Conservation (phyloP, 2,888 invertebrate species). For the Folsomia manolachei region DNA sequence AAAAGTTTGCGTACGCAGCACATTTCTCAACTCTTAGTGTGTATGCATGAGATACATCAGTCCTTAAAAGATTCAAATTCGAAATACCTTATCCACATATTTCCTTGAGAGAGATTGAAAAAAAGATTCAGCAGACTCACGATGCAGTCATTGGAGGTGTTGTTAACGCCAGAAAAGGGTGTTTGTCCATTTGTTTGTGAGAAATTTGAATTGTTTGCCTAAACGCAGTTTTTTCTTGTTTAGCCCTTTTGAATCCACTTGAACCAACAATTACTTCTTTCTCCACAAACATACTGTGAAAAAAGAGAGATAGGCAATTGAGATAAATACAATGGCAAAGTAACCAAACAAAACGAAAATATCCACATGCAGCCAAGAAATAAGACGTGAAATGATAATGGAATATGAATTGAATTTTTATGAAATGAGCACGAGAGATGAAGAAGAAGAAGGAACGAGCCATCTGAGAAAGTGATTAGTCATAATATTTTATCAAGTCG, state of each 20-base stretch:
- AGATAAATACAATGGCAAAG: constrained; percentile 17
- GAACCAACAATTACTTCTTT: neutral
- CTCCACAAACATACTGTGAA: constrained; percentile 7
- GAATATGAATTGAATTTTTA: constrained; percentile 11
- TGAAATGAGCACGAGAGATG: constrained; percentile 16
- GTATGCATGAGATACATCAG: neutral
- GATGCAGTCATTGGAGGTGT: neutral
- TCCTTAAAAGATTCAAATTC: no score
- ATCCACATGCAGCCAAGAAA: no score
- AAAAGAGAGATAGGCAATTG: constrained; percentile 16
- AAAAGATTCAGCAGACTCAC: neutral
- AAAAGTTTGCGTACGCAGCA: neutral
- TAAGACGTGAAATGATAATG: constrained; percentile 1
- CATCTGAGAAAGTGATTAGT: constrained; percentile 21
- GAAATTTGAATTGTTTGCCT: constrained; percentile 1
- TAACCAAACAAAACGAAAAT: neutral
- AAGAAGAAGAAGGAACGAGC: constrained; percentile 2
- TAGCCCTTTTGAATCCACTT: neutral
- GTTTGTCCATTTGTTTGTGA: constrained; percentile 14
- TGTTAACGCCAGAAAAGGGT: constrained; percentile 15
- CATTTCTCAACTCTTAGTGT: no score
- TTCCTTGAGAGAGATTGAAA: neutral
- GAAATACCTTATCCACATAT: neutral
- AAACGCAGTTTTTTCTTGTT: neutral
- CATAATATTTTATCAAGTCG: constrained; percentile 17